Conservation (phyloP, 2,888 invertebrate genomes). For the Allygus modestus region DNA sequence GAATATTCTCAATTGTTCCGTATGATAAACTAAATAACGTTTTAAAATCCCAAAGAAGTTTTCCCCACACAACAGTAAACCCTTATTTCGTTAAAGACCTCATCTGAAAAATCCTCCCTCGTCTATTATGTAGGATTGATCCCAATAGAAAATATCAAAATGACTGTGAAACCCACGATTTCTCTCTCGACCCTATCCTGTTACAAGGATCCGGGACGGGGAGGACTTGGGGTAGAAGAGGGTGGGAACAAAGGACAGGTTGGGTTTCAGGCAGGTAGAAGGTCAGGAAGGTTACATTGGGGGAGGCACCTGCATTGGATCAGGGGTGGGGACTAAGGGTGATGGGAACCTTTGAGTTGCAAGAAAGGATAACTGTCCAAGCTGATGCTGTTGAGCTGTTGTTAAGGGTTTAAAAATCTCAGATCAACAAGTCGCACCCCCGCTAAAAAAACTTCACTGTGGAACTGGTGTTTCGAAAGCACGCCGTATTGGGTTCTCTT, state of each 20-base stretch:
- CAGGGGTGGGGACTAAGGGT: not conserved
- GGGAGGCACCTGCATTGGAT: not conserved
- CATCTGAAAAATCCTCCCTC: not conserved
- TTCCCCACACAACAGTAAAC: not conserved
- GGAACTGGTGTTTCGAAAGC: too few relatives aligned
- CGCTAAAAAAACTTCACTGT: too few relatives aligned
- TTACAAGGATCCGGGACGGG: not conserved
- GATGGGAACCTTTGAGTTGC: too few relatives aligned
- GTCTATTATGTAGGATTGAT: not conserved
- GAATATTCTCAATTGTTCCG: too few relatives aligned
- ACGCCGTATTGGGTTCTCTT: too few relatives aligned
- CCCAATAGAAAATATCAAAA: not conserved
- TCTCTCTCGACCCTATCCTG: not conserved
- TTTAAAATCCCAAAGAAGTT: too few relatives aligned
- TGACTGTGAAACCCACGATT: conserved; percentile 1
- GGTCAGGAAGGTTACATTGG: conserved; percentile 17
- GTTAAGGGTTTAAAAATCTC: too few relatives aligned
- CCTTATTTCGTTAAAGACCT: not conserved
- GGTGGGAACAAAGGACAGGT: not conserved
- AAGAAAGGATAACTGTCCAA: too few relatives aligned
- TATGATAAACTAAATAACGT: too few relatives aligned
- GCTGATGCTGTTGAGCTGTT: too few relatives aligned
- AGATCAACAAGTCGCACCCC: too few relatives aligned
- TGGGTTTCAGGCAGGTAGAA: conserved; percentile 6
- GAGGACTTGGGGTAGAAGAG: not conserved